Base-by-base conservation (phyloP, 2,797 vertebrate species). In the Neostethus bicornis region DNA sequence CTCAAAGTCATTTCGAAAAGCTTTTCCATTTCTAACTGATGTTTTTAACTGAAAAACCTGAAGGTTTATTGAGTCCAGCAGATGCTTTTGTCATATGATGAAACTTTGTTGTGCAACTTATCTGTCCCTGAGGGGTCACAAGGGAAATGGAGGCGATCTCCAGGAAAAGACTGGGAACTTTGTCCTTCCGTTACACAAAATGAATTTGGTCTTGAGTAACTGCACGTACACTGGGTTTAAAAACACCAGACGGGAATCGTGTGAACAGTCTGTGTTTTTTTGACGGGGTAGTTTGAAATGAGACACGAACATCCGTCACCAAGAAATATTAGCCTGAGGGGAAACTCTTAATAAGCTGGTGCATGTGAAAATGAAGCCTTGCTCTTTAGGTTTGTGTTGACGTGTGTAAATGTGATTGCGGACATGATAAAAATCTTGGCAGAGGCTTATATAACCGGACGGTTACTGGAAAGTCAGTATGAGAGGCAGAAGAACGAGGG, bases 1-100 rank as follows among this genome's bases (percentile, higher is more conserved):
- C 82, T 83, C 76, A 80, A 85, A 86, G 86, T 87, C 86, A 82
- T 80, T 73, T 54, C 66, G 77, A 58, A 39, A 76, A 77, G 69
- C 71, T 66, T 70, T 57, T 74, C 61, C 59, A 68, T 76, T 61
- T 80, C 84, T 67, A 43, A 16, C 67, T 54, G 80, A 88, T 83
- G n/a, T n/a, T n/a, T n/a, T n/a, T n/a, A n/a, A n/a, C n/a, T n/a
- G n/a, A n/a, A n/a, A n/a, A n/a, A n/a, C n/a, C n/a, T n/a, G n/a
- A n/a, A n/a, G n/a, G n/a, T n/a, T n/a, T n/a, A n/a, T n/a, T n/a
- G n/a, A n/a, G n/a, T n/a, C n/a, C n/a, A 58, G 55, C 42, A 66
- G 43, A 13, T 52, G 59, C 43, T 38, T 79, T 80, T 73, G 75
- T 80, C 46, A 31, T 72, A 35, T 62, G 54, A 64, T 0, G n/a